phyloP scores from a whole-genome alignment of 2,888 invertebrate genomes.

The Resseliella maxima region DNA sequence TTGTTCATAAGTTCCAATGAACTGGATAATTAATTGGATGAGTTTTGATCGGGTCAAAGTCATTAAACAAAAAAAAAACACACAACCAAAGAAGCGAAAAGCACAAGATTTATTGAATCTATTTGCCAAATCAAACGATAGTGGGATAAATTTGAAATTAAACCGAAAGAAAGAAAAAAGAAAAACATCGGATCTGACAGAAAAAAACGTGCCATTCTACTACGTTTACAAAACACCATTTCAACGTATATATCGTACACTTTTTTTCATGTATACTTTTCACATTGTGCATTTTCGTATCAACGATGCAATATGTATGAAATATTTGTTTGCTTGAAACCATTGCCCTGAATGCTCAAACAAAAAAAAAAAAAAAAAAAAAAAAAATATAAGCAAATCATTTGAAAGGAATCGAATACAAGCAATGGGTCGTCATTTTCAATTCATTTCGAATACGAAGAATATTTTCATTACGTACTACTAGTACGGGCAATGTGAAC shows the following conservation, averaged over 20 bases:
- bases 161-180: not conserved
- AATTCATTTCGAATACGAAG: too few species aligned
- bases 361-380: too few species aligned
- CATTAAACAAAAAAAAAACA: not conserved
- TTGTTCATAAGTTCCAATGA: constrained; percentile 3
- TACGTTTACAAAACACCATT: constrained; percentile 1
- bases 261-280: not conserved
- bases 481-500: too few species aligned
- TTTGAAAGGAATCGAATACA: not conserved
- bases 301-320: not conserved
- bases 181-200: not conserved
- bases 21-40: constrained; percentile 48
- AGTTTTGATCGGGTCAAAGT: constrained; percentile 43
- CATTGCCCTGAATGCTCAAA: not conserved
- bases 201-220: not conserved
- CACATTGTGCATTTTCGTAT: not conserved
- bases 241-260: not conserved
- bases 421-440: not conserved
- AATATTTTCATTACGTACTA: too few species aligned
- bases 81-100: not conserved
- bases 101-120: constrained; percentile 3
- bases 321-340: not conserved
- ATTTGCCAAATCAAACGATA: constrained; percentile 20
- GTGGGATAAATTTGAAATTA: too few species aligned
- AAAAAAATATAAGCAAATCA: not conserved